Evolutionary conservation across 1,140 invertebrate genomes (phyloP), one percentile per base, ranked within the genome.

Genomic region (Meloidogyne hapla): DNA sequence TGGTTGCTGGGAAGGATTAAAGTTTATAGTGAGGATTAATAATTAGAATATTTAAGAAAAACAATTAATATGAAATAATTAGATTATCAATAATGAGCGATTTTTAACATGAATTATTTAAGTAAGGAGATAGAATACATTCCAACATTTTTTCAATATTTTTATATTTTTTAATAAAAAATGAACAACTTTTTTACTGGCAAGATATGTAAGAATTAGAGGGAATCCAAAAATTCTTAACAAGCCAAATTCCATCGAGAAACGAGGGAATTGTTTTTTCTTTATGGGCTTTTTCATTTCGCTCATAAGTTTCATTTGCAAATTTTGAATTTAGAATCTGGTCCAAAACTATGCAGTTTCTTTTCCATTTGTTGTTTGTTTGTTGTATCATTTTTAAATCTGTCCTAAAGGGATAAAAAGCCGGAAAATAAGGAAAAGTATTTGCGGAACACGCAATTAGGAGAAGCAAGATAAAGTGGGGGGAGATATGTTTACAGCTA

Each of bases 371-470:
- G 13, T 56, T 56, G 48, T 56, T 56, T 56, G 48, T n/a, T 48
- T 48, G 18, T 8, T 56, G 48, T 56, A n/a, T 56, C 48, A 56
- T 56, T 56, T 56, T 56, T n/a, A 56, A 56, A 56, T 56, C 48
- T 56, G 48, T 18, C 48, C n/a, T n/a, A 56, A 56, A 56, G 15
- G 45, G 48, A 56, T 69, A 21, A 15, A 12, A 38, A 48, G 33
- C 28, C 25, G 28, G 28, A 21, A 26, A n/a, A 69, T 69, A 23
- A 28, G 18, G n/a, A 10, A 42, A 33, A 26, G 28, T 23, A 38
- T 33, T n/a, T n/a, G 28, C 40, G 28, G 65, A 67, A 67, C 65
- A 67, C 65, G 65, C 65, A 70, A 70, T 70, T 70, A n/a, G 38
- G 28, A 56, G 48, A 56, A 6, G 28, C 21, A 40, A 69, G 18